Evolutionary conservation across 2,888 invertebrate species (phyloP), one percentile per base, ranked within the genome.

Genomic region (Drosophila atripex): DNA sequence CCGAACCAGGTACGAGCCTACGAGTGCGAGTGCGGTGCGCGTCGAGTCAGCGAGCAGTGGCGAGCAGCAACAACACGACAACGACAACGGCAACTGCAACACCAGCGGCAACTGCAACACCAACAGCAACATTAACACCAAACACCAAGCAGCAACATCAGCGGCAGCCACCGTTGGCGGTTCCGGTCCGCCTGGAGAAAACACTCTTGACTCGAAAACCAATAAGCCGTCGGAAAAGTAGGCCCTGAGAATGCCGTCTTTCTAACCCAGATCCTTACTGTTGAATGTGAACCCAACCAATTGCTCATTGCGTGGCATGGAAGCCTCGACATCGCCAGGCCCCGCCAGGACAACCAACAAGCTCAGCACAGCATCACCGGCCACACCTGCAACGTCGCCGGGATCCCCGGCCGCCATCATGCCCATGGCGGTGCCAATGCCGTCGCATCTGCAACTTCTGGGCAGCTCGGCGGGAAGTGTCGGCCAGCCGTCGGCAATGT

Each of bases 1-100:
- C 39, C 39, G 39, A 18, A 60, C 35, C 35, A 61, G 45, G 59
- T 59, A 61, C 59, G 82, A 78, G 85, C 76, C 25, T 59, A 61
- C 59, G 86, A 84, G 85, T 80, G 55, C 55, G 80, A 82, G 86
- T 82, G 60, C 61, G 60, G 63, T 61, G 84, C 84, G 84, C 84
- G 84, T 88, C 88, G 84, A 88, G 73, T 68, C 73, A 73, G 58
- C 68, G 68, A 73, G 73, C 73, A 53, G 58, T 51, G 46, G n/a
- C 53, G 25, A 28, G 49, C 43, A 35, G 32, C 32, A 35, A 18
- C 35, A 58, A 60, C 39, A 11, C 39, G 30, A n/a, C 35, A 50
- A 18, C 50, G 28, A 23, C 58, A 41, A 1, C 41, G 16, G 9
- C 3, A 43, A n/a, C 59, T 25, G 25, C 59, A 59, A 43, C n/a